Base-by-base conservation (phyloP, 2,113 vertebrate species). In the Pseudopodoces humilis region DNA sequence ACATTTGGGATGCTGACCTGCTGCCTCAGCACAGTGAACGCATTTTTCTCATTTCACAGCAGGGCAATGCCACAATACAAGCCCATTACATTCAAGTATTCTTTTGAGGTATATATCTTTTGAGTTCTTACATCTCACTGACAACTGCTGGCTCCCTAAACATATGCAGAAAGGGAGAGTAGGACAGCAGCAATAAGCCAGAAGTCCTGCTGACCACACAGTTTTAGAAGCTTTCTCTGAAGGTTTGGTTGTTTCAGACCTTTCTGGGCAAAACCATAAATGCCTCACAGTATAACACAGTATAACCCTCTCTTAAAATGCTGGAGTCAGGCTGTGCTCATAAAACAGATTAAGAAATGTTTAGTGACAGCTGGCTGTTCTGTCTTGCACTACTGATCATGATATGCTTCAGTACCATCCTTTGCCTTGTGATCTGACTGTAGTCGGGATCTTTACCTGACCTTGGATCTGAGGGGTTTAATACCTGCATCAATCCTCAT, bases 21-120 rank as follows among this genome's bases (percentile, higher is more conserved):
- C 87, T 95, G 87, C 84, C 71, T 47, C 68, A 2, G 94, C 75
- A 85, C 67, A 74, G 75, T 58, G 62, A 86, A 59, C 86, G 71
- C 89, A 90, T 95, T 95, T 97, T 85, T 95, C 59, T 90, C 87
- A 88, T 95, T 96, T 95, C 90, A 83, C 60, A 89, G 90, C 67
- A 49, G 92, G 92, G 87, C 87, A 88, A 71, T 2, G 6, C 93
- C 1, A 3, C 82, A 41, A 65, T 77, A 75, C 79, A 75, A 62
- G 92, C 70, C 87, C 30, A 65, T 58, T 65, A 35, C 59, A 50
- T 87, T 91, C 55, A 83, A 76, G 63, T 79, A 31, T 89, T 87
- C 81, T 92, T 92, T 30, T 87, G 78, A 94, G 91, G 82, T 59
- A 58, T 72, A 65, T 39, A 39, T 39, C 39, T 39, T 39, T 39